Evolutionary conservation across 2,797 vertebrate species (phyloP).

Genomic region (Anisognathus igniventris): DNA sequence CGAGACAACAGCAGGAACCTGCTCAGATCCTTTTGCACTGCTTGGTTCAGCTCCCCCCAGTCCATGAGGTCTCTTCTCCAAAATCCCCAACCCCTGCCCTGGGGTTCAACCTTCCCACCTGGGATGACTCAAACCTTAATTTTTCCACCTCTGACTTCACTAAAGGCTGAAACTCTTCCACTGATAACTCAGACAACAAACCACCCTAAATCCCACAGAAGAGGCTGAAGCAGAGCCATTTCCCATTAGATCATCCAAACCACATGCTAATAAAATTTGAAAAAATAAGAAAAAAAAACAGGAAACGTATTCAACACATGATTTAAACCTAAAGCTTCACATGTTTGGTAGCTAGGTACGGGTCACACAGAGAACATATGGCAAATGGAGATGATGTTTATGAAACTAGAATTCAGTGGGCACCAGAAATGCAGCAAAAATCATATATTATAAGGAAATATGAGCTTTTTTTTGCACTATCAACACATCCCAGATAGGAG

Average conservation of each 20-base stretch:
- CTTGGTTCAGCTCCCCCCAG: background rate
- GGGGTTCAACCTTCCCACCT: background rate
- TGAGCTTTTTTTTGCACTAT: fast-evolving
- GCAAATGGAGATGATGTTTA: background rate
- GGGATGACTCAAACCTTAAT: background rate
- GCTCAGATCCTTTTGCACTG: background rate
- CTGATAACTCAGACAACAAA: background rate
- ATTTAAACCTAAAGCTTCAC: background rate
- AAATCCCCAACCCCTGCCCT: background rate
- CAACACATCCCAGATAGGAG: background rate
- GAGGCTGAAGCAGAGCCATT: background rate
- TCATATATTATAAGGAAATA: background rate
- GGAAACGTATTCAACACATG: background rate
- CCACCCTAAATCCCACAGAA: background rate
- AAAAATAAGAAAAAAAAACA: background rate
- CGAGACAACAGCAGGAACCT: background rate
- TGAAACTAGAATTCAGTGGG: background rate
- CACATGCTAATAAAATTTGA: background rate
- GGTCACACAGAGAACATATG: background rate
- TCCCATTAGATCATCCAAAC: background rate
- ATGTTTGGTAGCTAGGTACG: background rate
- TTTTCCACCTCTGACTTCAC: background rate
- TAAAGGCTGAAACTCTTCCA: background rate
- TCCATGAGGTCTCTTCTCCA: background rate
- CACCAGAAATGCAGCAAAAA: background rate